Evolutionary conservation across 1,140 invertebrate genomes (phyloP), one percentile per base, ranked within the genome.

Genomic region (Goniozus legneri): DNA sequence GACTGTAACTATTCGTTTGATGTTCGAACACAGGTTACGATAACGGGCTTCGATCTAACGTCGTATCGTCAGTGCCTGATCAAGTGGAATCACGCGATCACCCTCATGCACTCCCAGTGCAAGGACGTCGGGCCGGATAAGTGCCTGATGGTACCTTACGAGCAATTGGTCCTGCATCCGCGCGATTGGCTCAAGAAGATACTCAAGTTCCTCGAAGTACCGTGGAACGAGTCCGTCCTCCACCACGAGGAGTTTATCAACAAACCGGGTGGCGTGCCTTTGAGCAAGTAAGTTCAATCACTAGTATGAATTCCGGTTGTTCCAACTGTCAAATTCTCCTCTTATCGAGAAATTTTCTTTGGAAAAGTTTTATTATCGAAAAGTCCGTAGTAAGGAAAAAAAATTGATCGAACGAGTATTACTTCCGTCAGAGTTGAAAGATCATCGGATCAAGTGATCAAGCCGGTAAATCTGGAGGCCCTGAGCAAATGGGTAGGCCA

Each of bases 211-310:
- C 77, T 99, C 32, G 87, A 92, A 47, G 80, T 99, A 52, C 89
- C 91, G 14, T 99, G 96, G 96, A 88, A 94, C 74, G 92, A 95
- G 56, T 87, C 90, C 14, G 95, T 98, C 19, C 80, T 99, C 47
- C 95, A 98, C 77, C 97, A 99, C 76, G 94, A 99, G 72, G 87
- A 95, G 64, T 91, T 90, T 64, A 95, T 99, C 66, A 97, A 97
- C 67, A 94, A 94, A 71, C 91, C 90, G 7, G 92, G 93, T 50
- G 95, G 95, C 45, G 93, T 98, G 31, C 85, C 86, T 45, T 78
- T 92, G 14, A 91, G 88, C 69, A 97, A 96, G 94, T 97, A 79
- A 82, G 85, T 47, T 20, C 34, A 12, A 2, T 6, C 35, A 18
- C 1, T 27, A 32, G 10, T 3, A 20, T 38, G 18, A 47, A 46